Evolutionary conservation across 2,113 vertebrate genomes (phyloP).

Genomic region (Myrmecophaga tridactyla): DNA sequence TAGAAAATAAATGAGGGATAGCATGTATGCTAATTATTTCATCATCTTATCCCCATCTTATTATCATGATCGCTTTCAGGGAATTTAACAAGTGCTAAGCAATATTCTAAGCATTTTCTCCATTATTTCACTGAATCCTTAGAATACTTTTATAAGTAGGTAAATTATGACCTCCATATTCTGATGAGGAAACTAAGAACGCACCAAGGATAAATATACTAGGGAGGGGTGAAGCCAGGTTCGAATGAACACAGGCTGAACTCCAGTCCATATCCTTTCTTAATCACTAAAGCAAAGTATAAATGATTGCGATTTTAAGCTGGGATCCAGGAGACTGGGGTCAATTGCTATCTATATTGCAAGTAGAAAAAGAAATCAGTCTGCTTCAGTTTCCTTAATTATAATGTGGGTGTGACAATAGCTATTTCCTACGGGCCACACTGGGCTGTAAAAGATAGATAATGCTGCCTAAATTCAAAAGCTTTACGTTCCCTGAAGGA

Average conservation of each 20-base stretch:
- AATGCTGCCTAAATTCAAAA: conserved; percentile 57
- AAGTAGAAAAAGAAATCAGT: neutral
- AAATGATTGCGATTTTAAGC: neutral
- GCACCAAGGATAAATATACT: neutral
- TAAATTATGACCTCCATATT: neutral
- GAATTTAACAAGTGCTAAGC: neutral
- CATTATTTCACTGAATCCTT: neutral
- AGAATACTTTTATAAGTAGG: neutral
- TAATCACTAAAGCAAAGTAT: neutral
- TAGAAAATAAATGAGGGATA: neutral
- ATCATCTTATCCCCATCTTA: neutral
- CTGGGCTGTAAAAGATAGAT: conserved; percentile 24
- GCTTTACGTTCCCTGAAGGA: conserved; percentile 28
- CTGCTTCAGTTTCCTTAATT: neutral
- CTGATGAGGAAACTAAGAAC: neutral
- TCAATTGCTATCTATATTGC: neutral
- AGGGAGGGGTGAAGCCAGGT: neutral
- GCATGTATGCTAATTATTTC: neutral
- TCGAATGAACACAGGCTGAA: neutral
- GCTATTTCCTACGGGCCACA: conserved; percentile 8
- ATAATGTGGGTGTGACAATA: neutral
- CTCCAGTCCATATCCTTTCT: no score
- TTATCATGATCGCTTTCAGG: neutral
- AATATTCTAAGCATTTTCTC: neutral
- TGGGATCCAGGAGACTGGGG: neutral